phyloP scores from a whole-genome alignment of 2,888 invertebrate genomes.

The Sympetrum striolatum region DNA sequence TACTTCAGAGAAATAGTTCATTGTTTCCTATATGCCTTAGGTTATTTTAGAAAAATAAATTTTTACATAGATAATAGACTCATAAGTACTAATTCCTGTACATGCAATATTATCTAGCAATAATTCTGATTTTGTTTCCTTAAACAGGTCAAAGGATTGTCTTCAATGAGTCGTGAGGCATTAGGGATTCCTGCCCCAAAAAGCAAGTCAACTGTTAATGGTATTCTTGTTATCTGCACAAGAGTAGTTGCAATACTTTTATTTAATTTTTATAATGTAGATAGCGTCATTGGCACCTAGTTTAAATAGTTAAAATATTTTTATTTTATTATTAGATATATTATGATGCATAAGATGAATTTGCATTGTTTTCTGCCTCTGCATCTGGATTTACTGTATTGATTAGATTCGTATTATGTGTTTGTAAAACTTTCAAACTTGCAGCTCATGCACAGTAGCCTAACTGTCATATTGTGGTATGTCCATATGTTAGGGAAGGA shows the following conservation, averaged over 20 bases:
- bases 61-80: not conserved
- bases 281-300: too few species aligned
- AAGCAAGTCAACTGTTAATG: slow-evolving; percentile 33
- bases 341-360: too few species aligned
- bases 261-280: not conserved
- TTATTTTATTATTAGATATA: too few species aligned
- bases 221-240: slow-evolving; percentile 8
- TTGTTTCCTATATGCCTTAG: not conserved
- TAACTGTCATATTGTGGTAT: too few species aligned
- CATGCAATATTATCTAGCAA: not conserved
- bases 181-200: slow-evolving; percentile 51
- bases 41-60: not conserved
- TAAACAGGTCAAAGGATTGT: slow-evolving; percentile 53
- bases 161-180: slow-evolving; percentile 54
- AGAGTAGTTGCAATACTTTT: not conserved
- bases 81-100: not conserved
- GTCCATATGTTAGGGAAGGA: too few species aligned
- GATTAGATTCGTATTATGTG: too few species aligned
- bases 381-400: too few species aligned
- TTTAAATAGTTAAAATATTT: too few species aligned
- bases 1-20: too few species aligned
- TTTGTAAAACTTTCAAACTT: too few species aligned
- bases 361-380: too few species aligned
- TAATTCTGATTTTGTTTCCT: not conserved
- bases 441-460: too few species aligned